Evolutionary conservation across 2,113 vertebrate species (phyloP).

Genomic region (Apeltes quadracus): DNA sequence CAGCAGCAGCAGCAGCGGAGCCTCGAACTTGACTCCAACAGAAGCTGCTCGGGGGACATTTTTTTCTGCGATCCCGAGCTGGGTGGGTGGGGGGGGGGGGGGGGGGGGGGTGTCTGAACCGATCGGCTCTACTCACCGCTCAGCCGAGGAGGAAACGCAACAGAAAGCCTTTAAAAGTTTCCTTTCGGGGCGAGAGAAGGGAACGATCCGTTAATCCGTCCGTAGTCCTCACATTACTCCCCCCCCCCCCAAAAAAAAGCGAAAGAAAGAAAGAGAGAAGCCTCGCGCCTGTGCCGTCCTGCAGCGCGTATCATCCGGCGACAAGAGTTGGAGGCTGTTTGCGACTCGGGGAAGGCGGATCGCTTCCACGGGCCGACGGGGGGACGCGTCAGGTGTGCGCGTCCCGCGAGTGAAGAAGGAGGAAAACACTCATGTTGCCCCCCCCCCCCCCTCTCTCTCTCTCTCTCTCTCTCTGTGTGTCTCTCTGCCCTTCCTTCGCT

Average conservation of each 20-base stretch:
- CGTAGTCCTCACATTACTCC: conserved; percentile 24
- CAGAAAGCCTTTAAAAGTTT: conserved; percentile 20
- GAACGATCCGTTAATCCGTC: background rate
- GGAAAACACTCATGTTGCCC: conserved; percentile 68
- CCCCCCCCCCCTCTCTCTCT: background rate
- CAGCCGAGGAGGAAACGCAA: background rate
- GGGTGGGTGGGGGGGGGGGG: background rate
- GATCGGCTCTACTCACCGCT: background rate
- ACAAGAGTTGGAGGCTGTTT: conserved; percentile 31
- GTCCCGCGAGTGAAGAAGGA: conserved; percentile 66
- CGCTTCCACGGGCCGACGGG: conserved; percentile 37
- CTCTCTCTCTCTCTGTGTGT: rapidly evolving
- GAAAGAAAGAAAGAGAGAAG: too few relatives aligned
- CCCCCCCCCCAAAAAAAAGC: too few relatives aligned
- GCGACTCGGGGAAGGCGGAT: background rate
- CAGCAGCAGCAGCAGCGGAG: too few relatives aligned
- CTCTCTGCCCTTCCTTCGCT: background rate
- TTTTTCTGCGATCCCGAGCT: conserved; percentile 43
- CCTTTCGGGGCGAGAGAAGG: background rate
- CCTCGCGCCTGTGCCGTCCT: conserved; percentile 44
- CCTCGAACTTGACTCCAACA: conserved; percentile 25
- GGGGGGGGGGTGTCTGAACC: background rate
- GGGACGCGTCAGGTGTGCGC: conserved; percentile 73
- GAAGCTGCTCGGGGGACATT: conserved; percentile 46
- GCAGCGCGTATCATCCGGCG: conserved; percentile 11